These are phyloP conservation scores for Cathartes aura DNA, from an alignment of 2,113 vertebrate genomes.

Conservation along the genomic window DNA sequence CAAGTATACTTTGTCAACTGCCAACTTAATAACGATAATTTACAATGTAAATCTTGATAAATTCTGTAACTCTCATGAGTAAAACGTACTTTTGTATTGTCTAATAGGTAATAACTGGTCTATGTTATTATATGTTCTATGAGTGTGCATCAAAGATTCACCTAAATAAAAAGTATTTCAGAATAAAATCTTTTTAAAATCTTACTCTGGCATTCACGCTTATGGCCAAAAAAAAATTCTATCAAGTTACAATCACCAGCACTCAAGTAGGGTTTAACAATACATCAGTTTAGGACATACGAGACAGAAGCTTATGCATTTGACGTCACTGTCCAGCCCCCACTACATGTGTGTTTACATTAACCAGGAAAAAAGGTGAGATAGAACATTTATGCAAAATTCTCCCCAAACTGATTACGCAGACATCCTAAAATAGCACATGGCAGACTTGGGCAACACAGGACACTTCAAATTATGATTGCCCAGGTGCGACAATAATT, in stretches of 20 bases:
- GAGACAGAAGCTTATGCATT: not conserved
- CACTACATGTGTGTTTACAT: not conserved
- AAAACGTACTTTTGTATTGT: not conserved
- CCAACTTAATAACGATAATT: conserved; percentile 19
- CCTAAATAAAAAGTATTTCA: not conserved
- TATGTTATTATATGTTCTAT: not conserved
- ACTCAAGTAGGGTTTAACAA: not conserved
- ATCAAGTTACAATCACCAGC: not conserved
- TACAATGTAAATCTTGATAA: not conserved
- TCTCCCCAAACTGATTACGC: not conserved
- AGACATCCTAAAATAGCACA: not conserved
- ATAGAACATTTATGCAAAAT: not conserved
- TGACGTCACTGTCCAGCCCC: not conserved
- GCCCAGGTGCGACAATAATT: not conserved
- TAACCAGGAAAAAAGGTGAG: not conserved
- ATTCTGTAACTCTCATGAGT: not conserved
- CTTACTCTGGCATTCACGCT: not conserved
- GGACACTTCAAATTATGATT: not conserved
- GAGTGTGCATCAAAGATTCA: not conserved
- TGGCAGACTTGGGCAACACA: not conserved
- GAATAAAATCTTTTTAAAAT: not conserved
- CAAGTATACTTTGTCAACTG: not conserved
- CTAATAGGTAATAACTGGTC: not conserved
- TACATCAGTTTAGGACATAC: not conserved
- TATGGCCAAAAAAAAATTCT: too few relatives aligned